Evolutionary conservation across 92 coral and sea anemone genomes (phyloP).

Genomic region (Actinostola sp.): DNA sequence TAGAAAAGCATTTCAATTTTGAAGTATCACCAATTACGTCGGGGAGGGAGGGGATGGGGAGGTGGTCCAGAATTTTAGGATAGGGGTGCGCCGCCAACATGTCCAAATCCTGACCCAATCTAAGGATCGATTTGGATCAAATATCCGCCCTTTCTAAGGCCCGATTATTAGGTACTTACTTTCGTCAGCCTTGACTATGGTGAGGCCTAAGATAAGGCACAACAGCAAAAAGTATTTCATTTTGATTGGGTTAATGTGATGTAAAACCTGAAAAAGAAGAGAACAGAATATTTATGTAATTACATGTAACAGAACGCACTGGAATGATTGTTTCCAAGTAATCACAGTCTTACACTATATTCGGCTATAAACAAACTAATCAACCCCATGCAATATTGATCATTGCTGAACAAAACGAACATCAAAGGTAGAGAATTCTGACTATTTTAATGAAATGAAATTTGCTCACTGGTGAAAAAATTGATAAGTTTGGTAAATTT

Average conservation of each 20-base stretch:
- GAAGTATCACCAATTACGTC: no score
- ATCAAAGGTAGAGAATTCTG: no score
- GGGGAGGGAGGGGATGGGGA: no score
- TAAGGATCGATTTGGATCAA: neutral
- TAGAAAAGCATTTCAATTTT: no score
- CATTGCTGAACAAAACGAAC: neutral
- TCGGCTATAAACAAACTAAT: no score
- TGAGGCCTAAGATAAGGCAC: slow-evolving; percentile 78
- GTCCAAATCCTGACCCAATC: no score
- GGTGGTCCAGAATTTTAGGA: no score
- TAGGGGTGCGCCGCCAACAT: no score
- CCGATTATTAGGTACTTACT: slow-evolving; percentile 3
- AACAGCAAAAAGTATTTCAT: slow-evolving; percentile 77
- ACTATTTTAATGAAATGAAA: no score
- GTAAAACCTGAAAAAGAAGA: slow-evolving; percentile 15
- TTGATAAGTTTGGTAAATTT: no score
- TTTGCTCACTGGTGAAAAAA: no score
- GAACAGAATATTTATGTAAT: neutral
- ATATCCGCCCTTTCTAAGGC: neutral
- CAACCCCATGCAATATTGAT: neutral
- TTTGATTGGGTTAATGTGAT: slow-evolving; percentile 9
- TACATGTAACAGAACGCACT: neutral
- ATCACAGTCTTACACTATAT: neutral
- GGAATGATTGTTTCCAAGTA: neutral
- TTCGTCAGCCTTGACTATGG: slow-evolving; percentile 43